These are phyloP conservation scores for Drosophila longiperda DNA, from an alignment of 2,888 invertebrate genomes.

Conservation along the genomic window DNA sequence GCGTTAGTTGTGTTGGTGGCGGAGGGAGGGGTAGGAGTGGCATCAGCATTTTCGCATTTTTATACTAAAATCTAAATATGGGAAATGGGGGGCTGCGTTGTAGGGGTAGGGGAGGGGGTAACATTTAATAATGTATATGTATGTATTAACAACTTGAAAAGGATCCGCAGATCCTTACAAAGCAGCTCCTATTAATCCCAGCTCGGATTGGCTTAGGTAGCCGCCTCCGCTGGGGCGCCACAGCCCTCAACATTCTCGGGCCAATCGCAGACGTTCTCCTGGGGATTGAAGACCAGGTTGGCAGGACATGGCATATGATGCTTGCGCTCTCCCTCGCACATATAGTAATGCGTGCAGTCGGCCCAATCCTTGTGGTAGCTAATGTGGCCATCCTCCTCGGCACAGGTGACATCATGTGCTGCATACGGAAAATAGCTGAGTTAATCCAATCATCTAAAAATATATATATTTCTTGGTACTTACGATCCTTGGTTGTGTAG, in stretches of 20 bases:
- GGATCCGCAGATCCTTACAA: constrained; percentile 3
- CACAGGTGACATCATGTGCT: constrained; percentile 95
- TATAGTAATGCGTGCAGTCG: constrained; percentile 97
- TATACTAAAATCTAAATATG: constrained; percentile 54
- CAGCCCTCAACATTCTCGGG: constrained; percentile 97
- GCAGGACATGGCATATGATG: constrained; percentile 98
- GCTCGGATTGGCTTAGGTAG: constrained; percentile 81
- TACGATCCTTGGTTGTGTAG: constrained; percentile 95
- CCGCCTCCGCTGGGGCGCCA: constrained; percentile 89
- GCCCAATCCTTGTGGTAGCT: constrained; percentile 96
- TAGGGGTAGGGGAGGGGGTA: constrained; percentile 25
- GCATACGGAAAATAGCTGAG: constrained; percentile 9
- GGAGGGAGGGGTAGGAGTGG: constrained; percentile 41
- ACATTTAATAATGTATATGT: constrained; percentile 52
- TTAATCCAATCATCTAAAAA: not conserved
- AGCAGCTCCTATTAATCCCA: constrained; percentile 7
- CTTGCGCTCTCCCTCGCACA: constrained; percentile 97
- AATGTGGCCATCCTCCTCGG: constrained; percentile 97
- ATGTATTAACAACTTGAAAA: constrained; percentile 63
- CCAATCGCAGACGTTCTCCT: constrained; percentile 98
- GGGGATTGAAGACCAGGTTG: constrained; percentile 95
- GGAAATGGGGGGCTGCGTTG: too few relatives aligned
- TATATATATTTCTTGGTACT: constrained; percentile 84
- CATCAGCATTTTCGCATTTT: constrained; percentile 66
- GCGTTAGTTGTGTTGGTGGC: constrained; percentile 39